Base-by-base conservation (phyloP, 1,140 invertebrate species). In the Tetramorium parvispinum region DNA sequence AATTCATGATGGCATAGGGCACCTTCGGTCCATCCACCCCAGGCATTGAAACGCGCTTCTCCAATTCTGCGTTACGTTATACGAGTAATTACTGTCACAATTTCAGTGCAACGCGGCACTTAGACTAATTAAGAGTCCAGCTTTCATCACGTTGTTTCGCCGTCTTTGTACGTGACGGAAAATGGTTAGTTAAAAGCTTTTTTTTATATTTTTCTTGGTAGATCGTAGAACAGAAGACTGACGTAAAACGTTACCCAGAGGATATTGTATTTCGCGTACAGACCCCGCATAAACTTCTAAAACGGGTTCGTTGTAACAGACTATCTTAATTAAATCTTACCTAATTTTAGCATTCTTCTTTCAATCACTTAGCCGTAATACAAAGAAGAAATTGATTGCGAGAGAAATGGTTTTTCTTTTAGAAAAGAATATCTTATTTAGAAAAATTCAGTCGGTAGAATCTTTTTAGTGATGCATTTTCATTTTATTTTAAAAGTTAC, bases 31-130 rank as follows among this genome's bases (percentile, higher is more conserved):
- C 55, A 49, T 73, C 53, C 13, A n/a, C 27, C 8, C 24, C 3
- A 18, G 16, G 6, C 27, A 24, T 75, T 59, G 68, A 83, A 83
- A 73, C 49, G 37, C 49, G 24, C 7, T 27, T 61, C 53, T 32
- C 40, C 40, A 73, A 46, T 83, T 59, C 27, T 18, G 49, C 78
- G 53, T 46, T 83, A 32, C 68, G 68, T 83, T 75, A 59, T 43
- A 21, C 53, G 21, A 73, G 79, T 75, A 83, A 83, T 83, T 83
- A 75, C 68, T 59, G 53, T 43, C 66, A 75, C 68, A 75, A 61
- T 83, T 83, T 83, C 68, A 83, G 40, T 61, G 46, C 66, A 61
- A 73, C 51, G 68, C 68, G 68, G 24, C 79, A 83, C 79, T 83
- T 83, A 51, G 53, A 59, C 66, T 59, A 83, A 83, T 83, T 83